Evolutionary conservation across 2,797 vertebrate species (phyloP).

Genomic region (Acrossocheilus fasciatus): DNA sequence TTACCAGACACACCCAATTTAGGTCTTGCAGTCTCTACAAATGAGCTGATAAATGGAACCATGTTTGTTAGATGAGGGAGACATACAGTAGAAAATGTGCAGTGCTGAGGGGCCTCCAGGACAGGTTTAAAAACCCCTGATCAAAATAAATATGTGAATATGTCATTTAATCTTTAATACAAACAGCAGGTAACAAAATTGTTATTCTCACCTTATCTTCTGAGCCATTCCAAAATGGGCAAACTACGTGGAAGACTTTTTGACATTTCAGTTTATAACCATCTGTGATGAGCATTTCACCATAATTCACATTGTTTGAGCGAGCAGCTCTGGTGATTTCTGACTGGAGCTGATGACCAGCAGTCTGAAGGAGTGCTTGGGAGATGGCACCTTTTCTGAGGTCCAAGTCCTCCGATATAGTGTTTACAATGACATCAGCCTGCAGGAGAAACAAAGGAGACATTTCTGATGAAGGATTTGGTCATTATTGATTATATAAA

Average conservation of each 20-base stretch:
- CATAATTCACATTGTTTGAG: background rate
- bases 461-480: background rate
- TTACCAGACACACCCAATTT: too few relatives aligned
- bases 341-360: slow-evolving; percentile 77
- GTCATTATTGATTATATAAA: background rate
- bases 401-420: slow-evolving; percentile 73
- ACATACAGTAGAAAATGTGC: background rate
- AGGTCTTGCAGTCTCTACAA: too few relatives aligned
- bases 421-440: slow-evolving; percentile 86
- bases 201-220: slow-evolving; percentile 73
- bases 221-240: slow-evolving; percentile 70
- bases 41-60: too few relatives aligned
- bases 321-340: slow-evolving; percentile 61
- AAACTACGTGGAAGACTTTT: slow-evolving; percentile 79
- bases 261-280: slow-evolving; percentile 76
- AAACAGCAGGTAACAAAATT: background rate
- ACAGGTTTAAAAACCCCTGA: too few relatives aligned
- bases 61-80: too few relatives aligned
- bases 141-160: too few relatives aligned
- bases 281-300: slow-evolving; percentile 75
- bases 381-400: slow-evolving; percentile 82
- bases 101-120: background rate
- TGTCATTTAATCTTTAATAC: background rate
- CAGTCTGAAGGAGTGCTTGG: slow-evolving; percentile 77
- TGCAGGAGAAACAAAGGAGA: slow-evolving; percentile 60